Base-by-base conservation (phyloP, 53 echinoderm and acorn worm genomes). In the Holothuria scabra region DNA sequence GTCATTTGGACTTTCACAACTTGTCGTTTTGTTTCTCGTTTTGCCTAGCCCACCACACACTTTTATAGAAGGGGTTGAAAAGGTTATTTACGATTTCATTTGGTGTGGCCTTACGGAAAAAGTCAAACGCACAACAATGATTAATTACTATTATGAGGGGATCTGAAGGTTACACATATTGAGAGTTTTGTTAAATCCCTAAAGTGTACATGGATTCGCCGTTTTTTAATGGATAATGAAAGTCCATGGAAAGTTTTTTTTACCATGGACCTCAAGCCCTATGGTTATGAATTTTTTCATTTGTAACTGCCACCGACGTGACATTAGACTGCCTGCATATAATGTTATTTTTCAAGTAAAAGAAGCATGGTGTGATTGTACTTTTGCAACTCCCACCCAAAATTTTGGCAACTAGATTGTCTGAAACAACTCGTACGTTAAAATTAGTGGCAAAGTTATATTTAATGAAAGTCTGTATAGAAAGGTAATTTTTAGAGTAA, bases 1-100 rank as follows among this genome's bases (percentile, higher is more conserved):
- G 13, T 66, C 66, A 26, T 28, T 66, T 66, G 66, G 29, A 28
- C 66, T 66, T 66, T 66, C 66, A 16, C 66, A 66, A 66, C 66
- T 66, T 66, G 66, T 66, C 28, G 25, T 26, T 66, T 28, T 66
- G 32, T 66, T 3, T 32, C 29, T 66, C 6, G 66, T 66, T 32
- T 28, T 66, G 29, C 66, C 66, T 0, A 66, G 32, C 13, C 29
- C 66, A 18, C 66, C 66, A 5, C 13, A 28, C 6, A 26, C 7
- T 66, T 66, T 66, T 26, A 32, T 28, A 8, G 29, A 66, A 8
- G 66, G 29, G 25, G 22, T 60, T n/a, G 61, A 60, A 60, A 25
- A 25, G 25, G 44, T 44, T 44, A 44, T 44, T 8, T 66, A 16
- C 29, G 66, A 32, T 66, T 66, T 66, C 29, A 66, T 66, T 66